Evolutionary conservation across 2,888 invertebrate genomes (phyloP), one percentile per base, ranked within the genome.

Genomic region (Dryadula phaetusa): DNA sequence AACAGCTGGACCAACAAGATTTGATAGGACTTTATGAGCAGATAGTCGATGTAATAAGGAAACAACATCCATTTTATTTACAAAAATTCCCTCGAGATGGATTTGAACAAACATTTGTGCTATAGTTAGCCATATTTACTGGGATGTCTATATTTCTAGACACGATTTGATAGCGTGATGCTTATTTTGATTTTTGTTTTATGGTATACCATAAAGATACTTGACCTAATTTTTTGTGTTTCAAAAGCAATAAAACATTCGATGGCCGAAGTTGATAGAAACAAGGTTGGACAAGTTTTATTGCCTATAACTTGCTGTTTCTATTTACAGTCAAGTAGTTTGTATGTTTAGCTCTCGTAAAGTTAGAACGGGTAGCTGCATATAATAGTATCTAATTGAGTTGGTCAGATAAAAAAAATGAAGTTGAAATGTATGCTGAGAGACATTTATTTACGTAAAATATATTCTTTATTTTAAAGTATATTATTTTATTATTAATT

Each of bases 191-290:
- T 46, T 47, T 65, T 62, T 54, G 62, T 69, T 69, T 74, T 73
- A 73, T 73, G 70, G 66, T 72, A 46, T 67, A 53, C 62, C 67
- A 67, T 69, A 70, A 72, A 64, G 61, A 66, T 65, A 67, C 61
- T 67, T 67, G 69, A 67, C 70, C 71, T 60, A 66, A 66, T 63
- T 64, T 67, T 65, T 32, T 40, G 14, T 40, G 25, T 47, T 63
- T 52, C 14, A 58, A 46, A 56, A 20, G 49, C 32, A 46, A 28
- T 67, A 63, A 63, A 67, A 63, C 25, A 58, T 49, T 64, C 40
- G 25, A 54, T 40, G 37, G 28, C 37, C 46, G 47, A 58, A n/a
- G 5, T 56, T 56, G 56, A 56, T 56, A 40, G 18, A 42, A 22
- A 62, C 47, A 22, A 37, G 46, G 18, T 18, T 44, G 28, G 42